Base-by-base conservation (phyloP, 2,113 vertebrate species). In the Oxyura jamaicensis region DNA sequence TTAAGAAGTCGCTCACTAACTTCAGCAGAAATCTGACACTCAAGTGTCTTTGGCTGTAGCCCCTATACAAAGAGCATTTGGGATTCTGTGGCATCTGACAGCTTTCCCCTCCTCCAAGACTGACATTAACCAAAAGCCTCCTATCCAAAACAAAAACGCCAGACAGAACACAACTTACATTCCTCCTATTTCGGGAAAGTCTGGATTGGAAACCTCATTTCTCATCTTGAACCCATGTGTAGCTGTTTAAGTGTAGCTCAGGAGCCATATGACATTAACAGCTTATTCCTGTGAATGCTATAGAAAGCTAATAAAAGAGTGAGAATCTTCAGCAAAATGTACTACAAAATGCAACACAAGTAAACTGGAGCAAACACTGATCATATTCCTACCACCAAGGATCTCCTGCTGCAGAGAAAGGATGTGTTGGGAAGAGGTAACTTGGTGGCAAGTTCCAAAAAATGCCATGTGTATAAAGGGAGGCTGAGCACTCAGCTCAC, bases 161-260 rank as follows among this genome's bases (percentile, higher is more conserved):
- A 89, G 80, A 89, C 62, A 7, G 83, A 93, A 87, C 48, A 89
- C 80, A 95, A 94, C 23, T 18, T 74, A 31, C 81, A 92, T 87
- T 92, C 44, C 72, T 95, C 88, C 66, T 88, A 76, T 92, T 96
- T 92, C 86, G 53, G 92, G 77, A 66, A 90, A 86, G 86, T 92
- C 86, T 94, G 93, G 66, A 89, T 50, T 78, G 44, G 74, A 82
- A 93, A 76, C 5, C 10, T 63, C 33, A 86, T 73, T 88, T 85
- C 36, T 95, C 91, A 91, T 93, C 92, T 96, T 96, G 92, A 96
- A 52, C 31, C 69, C 90, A 92, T 83, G 86, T 92, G 85, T 81
- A 90, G 56, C 39, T 88, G 39, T 56, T 83, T 28, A 81, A 86
- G 77, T 0, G 18, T 81, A 86, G 80, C 58, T 88, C 92, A 94